phyloP scores from a whole-genome alignment of 1,140 invertebrate genomes.

The Drosophila neocordata region DNA sequence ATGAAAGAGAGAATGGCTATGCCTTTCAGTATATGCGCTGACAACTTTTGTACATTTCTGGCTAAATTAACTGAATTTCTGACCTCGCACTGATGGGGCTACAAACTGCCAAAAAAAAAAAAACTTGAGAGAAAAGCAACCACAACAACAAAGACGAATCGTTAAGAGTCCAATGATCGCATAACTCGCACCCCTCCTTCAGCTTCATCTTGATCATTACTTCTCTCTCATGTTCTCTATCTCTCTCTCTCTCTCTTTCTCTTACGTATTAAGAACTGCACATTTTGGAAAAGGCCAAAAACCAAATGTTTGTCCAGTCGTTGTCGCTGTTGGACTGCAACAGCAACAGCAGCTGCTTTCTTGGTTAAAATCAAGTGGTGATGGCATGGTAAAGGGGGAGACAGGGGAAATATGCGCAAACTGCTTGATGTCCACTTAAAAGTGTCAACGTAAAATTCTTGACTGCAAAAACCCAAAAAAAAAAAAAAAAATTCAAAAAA shows the following conservation, averaged over 20 bases:
- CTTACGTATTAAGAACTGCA: slow-evolving; percentile 52
- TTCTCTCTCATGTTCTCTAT: not conserved
- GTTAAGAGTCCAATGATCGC: slow-evolving; percentile 79
- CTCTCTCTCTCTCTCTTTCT: not conserved
- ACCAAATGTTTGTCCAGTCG: slow-evolving; percentile 27
- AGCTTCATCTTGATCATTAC: slow-evolving; percentile 1
- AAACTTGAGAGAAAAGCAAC: slow-evolving; percentile 52
- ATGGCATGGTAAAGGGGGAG: slow-evolving; percentile 8
- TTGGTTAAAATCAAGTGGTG: not conserved
- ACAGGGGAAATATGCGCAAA: slow-evolving; percentile 73
- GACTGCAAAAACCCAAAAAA: slow-evolving; percentile 44
- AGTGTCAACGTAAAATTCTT: slow-evolving; percentile 81
- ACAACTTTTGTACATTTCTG: slow-evolving; percentile 80
- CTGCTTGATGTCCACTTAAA: slow-evolving; percentile 81
- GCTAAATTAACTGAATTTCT: slow-evolving; percentile 81
- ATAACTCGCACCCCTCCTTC: slow-evolving; percentile 61
- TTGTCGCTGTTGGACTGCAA: slow-evolving; percentile 22
- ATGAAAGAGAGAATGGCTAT: slow-evolving; percentile 7
- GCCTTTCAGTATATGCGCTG: slow-evolving; percentile 41
- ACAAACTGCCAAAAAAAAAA: slow-evolving; percentile 2
- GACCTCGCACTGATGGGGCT: slow-evolving; percentile 59
- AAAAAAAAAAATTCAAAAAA: slow-evolving; percentile 7
- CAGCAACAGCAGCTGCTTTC: slow-evolving; percentile 47
- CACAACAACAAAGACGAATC: slow-evolving; percentile 65
- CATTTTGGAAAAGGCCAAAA: slow-evolving; percentile 63